Base-by-base conservation (phyloP, 2,797 vertebrate species). In the Propithecus deckenii region DNA sequence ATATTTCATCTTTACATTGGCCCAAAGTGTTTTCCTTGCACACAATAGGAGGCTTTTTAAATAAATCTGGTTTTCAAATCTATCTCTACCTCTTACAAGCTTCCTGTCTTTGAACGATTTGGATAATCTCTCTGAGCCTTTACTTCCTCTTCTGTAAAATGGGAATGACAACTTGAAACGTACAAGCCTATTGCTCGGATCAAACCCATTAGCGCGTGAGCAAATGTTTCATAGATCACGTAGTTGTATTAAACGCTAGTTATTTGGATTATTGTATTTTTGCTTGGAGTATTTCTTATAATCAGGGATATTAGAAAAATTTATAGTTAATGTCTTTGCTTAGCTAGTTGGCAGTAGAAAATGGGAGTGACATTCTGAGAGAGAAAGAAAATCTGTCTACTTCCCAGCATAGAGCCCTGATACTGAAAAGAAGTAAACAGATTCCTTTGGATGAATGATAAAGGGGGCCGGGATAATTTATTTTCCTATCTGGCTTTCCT, bases 371-470 rank as follows among this genome's bases (percentile, higher is more conserved):
- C 18, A 38, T 86, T 74, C 46, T 12, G 1, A 55, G 65, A 86
- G 92, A 63, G 30, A 88, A 79, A 74, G 46, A 63, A 71, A 63
- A 88, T 57, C 48, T 88, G 35, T 65, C 38, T 65, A 14, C 41
- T 75, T 94, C 35, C 25, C 43, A 43, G 5, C 17, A n/a, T 32
- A 78, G 72, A 79, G n/a, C 69, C 48, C 50, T 91, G 41, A 61
- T 46, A n/a, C 50, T 22, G 30, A 46, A 65, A 86, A 84, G 78
- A 89, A 76, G 69, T 61, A 69, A 89, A 69, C 30, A 86, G 46
- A 89, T 59, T 86, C 22, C 89, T 97, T 30, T 48, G 74, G 46
- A 75, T 94, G 67, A 89, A 81, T 92, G 86, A 76, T 71, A 89
- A 71, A 80, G 25, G 46, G 75, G 81, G 67, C 25, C 76, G 46